phyloP scores from a whole-genome alignment of 2,797 vertebrate genomes.

The Mus minutoides region DNA sequence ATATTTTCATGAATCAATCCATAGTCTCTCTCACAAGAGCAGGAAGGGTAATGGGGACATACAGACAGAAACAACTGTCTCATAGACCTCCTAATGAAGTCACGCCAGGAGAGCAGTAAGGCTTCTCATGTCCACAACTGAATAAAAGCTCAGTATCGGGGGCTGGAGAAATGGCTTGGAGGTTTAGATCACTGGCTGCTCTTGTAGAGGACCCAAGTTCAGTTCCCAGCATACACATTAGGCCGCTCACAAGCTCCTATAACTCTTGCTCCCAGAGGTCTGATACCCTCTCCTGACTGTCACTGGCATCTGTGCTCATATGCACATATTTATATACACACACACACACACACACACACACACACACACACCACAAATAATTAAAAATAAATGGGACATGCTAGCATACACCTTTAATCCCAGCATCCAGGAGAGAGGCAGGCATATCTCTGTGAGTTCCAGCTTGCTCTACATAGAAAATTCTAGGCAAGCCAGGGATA shows the following conservation, averaged over 20 bases:
- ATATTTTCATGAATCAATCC: slow-evolving; percentile 20
- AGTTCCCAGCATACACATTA: background rate
- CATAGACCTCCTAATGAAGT: background rate
- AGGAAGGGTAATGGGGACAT: background rate
- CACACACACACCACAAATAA: background rate
- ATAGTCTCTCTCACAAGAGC: background rate
- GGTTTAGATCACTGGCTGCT: background rate
- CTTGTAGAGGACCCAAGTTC: background rate
- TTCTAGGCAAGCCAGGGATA: background rate
- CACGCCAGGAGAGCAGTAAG: background rate
- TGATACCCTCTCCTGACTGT: background rate
- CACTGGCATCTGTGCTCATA: background rate
- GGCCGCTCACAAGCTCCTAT: background rate
- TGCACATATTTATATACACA: too few species aligned
- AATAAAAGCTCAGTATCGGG: background rate
- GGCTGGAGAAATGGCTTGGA: background rate
- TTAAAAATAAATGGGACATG: background rate
- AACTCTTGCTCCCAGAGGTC: background rate
- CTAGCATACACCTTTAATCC: background rate
- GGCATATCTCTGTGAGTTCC: background rate
- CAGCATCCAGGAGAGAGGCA: background rate
- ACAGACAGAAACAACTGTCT: background rate
- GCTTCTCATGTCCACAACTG: background rate
- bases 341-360: background rate
- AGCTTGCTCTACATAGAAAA: background rate